These are phyloP conservation scores for Poecilia latipinna DNA, from an alignment of 2,113 vertebrate genomes.

Conservation along the genomic window DNA sequence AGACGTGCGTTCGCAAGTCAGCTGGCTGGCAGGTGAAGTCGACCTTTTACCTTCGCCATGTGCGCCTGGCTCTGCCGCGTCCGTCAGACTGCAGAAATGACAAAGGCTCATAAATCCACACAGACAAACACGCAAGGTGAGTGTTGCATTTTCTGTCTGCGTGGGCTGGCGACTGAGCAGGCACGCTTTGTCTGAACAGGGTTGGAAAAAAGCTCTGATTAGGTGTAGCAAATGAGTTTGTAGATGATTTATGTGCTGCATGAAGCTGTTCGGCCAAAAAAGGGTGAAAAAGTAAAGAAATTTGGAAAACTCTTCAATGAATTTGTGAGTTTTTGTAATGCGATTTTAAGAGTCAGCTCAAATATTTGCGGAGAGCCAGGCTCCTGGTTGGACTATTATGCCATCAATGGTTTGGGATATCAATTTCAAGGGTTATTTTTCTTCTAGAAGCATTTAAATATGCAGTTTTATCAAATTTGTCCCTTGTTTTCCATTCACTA, in stretches of 20 bases:
- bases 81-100: background rate
- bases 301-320: background rate
- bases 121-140: slow-evolving; percentile 51
- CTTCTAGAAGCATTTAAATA: background rate
- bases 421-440: background rate
- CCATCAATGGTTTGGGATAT: background rate
- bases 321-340: background rate
- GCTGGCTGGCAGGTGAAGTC: background rate
- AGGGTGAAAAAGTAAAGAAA: background rate
- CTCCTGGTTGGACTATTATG: background rate
- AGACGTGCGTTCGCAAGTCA: background rate
- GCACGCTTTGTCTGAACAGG: no score
- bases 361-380: background rate
- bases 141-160: background rate
- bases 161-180: no score
- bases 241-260: background rate
- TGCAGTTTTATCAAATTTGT: background rate
- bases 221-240: background rate
- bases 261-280: background rate
- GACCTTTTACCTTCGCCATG: slow-evolving; percentile 20
- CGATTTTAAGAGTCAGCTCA: background rate
- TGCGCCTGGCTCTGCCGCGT: slow-evolving; percentile 15
- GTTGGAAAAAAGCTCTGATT: no score
- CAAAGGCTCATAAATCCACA: background rate
- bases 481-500: no score